Evolutionary conservation across 37 sponge, comb jelly and placozoan genomes (phyloP), one percentile per base, ranked within the genome.

Genomic region (Mnemiopsis leidyi): DNA sequence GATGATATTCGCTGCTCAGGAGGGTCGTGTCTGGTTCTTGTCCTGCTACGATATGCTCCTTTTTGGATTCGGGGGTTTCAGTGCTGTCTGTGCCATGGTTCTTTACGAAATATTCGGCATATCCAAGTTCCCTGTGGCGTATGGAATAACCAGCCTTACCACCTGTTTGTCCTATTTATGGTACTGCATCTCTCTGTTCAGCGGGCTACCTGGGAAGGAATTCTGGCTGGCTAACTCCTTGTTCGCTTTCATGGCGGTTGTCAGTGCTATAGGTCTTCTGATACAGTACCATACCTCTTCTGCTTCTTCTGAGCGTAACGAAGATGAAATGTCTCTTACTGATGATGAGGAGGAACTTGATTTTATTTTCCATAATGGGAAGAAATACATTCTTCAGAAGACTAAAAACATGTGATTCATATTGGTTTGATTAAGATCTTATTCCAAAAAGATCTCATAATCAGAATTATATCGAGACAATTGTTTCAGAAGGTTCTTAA

Each of bases 151-250:
- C 2, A 36, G 23, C 21, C 82, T 79, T 1, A 29, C 82, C 36
- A 79, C 82, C 31, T 33, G 28, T 1, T 30, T 79, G 37, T 29
- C 31, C 37, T 18, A 13, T 35, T 36, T 79, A 9, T 79, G 82
- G 82, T 79, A 20, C 37, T 29, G 31, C 21, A 23, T 79, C 37
- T 32, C 82, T 36, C 2, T 32, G 36, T 79, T 79, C 21, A 79
- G 82, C 36, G 38, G 38, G 5, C 36, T 79, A 16, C 35, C 82
- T 1, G 23, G 82, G 33, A 32, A 79, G 9, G 82, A 79, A 7
- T 79, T 79, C 82, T 79, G 82, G 82, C 33, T 79, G 82, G 82
- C 82, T 36, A 79, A 36, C 13, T 3, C 82, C 21, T 21, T 79
- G 36, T 79, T 79, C 21, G 21, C 36, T 16, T 79, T 35, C 9